phyloP scores from a whole-genome alignment of 2,888 invertebrate genomes.

The Mechanitis messenoides region DNA sequence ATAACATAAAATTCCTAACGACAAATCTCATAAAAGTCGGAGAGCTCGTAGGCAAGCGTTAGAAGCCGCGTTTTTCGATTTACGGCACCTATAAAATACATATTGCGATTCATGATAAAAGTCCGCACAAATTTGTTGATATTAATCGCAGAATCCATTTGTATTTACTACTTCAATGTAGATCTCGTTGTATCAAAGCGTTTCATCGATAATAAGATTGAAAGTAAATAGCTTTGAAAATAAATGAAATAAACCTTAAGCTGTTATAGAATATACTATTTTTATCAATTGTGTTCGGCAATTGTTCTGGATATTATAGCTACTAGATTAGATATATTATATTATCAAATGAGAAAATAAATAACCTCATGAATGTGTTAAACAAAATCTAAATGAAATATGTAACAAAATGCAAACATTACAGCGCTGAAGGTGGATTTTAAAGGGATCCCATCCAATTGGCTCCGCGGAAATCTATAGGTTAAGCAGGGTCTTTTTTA shows the following conservation, averaged over 20 bases:
- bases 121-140: slow-evolving; percentile 61
- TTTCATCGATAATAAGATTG: background rate
- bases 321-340: too few species aligned
- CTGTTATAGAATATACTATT: too few species aligned
- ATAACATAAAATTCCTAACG: slow-evolving; percentile 59
- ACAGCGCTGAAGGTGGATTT: slow-evolving; percentile 33
- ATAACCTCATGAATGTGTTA: slow-evolving; percentile 17
- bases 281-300: too few species aligned
- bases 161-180: slow-evolving; percentile 18
- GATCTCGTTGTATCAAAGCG: slow-evolving; percentile 1
- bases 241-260: background rate
- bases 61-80: slow-evolving; percentile 71
- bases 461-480: slow-evolving; percentile 60
- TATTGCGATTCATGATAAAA: slow-evolving; percentile 74
- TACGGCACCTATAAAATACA: slow-evolving; percentile 73
- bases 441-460: slow-evolving; percentile 50
- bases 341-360: too few species aligned
- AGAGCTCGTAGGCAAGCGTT: slow-evolving; percentile 69
- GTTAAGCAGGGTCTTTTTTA: slow-evolving; percentile 64
- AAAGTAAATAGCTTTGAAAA: background rate
- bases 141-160: slow-evolving; percentile 60
- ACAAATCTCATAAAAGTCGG: slow-evolving; percentile 68
- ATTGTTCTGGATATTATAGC: too few species aligned
- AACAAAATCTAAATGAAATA: slow-evolving; percentile 32
- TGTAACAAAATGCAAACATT: slow-evolving; percentile 44